phyloP scores from a whole-genome alignment of 2,797 vertebrate genomes.

The Spinus pinus region DNA sequence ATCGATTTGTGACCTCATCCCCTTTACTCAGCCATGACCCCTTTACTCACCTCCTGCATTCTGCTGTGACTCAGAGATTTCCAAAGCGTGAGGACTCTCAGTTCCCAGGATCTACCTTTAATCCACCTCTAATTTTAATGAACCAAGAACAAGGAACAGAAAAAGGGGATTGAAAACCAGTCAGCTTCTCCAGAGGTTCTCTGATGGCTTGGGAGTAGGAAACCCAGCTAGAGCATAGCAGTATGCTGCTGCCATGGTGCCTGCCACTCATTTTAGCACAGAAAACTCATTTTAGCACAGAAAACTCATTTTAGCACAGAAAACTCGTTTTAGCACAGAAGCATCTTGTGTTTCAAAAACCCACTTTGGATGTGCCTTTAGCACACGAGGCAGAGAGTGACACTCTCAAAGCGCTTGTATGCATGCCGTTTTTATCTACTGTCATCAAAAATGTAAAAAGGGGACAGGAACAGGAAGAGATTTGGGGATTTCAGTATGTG shows the following conservation, averaged over 20 bases:
- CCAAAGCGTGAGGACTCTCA: neutral
- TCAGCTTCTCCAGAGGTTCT: neutral
- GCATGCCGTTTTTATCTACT: neutral
- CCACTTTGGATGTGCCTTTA: neutral
- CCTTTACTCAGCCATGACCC: neutral
- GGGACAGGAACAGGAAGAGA: neutral
- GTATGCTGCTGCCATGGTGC: neutral
- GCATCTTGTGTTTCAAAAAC: neutral
- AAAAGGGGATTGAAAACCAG: neutral
- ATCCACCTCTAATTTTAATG: constrained; percentile 12
- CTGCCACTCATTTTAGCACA: neutral
- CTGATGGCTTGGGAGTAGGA: neutral
- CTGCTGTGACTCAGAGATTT: neutral
- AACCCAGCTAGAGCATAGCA: neutral
- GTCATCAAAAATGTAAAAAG: neutral
- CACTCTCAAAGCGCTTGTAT: neutral
- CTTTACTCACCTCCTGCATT: neutral
- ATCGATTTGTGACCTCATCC: neutral
- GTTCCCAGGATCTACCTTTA: neutral
- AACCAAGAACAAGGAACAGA: neutral
- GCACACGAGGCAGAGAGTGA: neutral
- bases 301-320: neutral
- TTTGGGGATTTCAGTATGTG: neutral
- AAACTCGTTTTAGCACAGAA: neutral
- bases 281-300: neutral